These are phyloP conservation scores for Tetrax tetrax DNA, from an alignment of 2,113 vertebrate genomes.

Conservation along the genomic window DNA sequence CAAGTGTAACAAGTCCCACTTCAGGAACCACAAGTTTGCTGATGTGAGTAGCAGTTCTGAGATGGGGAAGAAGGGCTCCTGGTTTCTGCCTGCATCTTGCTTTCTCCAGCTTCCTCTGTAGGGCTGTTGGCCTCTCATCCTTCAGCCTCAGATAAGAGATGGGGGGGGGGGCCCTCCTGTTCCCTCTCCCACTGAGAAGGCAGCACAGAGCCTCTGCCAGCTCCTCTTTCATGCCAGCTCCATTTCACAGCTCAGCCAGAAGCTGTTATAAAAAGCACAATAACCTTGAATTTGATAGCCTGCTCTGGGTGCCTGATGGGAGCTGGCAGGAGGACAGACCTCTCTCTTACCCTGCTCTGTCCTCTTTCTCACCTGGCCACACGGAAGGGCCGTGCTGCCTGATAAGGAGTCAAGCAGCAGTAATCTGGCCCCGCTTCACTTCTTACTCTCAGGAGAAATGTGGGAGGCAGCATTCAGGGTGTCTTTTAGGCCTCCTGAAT, in stretches of 20 bases:
- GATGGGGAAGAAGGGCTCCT: background rate
- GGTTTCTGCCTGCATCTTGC: background rate
- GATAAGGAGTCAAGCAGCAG: background rate
- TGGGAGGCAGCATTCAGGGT: background rate
- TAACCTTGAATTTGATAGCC: constrained; percentile 62
- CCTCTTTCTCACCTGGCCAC: constrained; percentile 23
- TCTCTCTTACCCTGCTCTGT: background rate
- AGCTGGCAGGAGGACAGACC: constrained; percentile 8
- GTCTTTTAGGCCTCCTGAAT: background rate
- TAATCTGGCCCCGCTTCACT: background rate
- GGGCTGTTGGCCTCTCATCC: background rate
- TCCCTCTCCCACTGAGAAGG: constrained; percentile 12
- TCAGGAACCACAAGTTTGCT: constrained; percentile 97
- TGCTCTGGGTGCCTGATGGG: constrained; percentile 3
- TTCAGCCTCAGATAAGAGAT: background rate
- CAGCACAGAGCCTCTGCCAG: constrained; percentile 5
- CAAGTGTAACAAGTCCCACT: constrained; percentile 99
- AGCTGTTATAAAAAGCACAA: constrained; percentile 62
- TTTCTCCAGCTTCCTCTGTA: background rate
- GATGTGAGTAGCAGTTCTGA: constrained; percentile 85
- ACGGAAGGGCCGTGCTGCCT: background rate
- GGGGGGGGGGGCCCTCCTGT: background rate
- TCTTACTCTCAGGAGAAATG: background rate
- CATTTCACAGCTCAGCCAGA: constrained; percentile 34
- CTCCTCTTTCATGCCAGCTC: constrained; percentile 47